phyloP scores from a whole-genome alignment of 2,888 invertebrate species.

The Dermolepida albohirtum region DNA sequence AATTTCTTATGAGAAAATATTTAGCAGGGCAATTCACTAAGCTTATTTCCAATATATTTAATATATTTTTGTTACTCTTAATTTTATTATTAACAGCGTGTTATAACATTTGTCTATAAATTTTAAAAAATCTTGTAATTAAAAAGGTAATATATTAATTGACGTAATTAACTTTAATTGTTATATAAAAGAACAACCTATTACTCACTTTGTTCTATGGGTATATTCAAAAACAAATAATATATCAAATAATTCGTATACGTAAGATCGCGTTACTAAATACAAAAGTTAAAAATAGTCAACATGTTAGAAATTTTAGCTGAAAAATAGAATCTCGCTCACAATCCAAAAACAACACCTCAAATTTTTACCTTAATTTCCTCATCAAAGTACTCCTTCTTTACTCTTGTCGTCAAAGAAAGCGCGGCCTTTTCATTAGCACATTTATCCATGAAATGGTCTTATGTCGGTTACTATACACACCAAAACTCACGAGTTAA shows the following conservation, averaged over 20 bases:
- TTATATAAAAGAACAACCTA: conserved; percentile 18
- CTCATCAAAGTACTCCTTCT: conserved; percentile 79
- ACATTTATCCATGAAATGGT: conserved; percentile 58
- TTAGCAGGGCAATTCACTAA: too few species aligned
- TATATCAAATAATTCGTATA: conserved; percentile 26
- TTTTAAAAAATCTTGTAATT: neutral
- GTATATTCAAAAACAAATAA: conserved; percentile 11
- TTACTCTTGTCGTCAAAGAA: conserved; percentile 64
- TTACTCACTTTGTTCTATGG: neutral
- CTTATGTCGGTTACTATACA: neutral
- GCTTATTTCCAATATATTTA: too few species aligned
- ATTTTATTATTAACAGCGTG: too few species aligned
- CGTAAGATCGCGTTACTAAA: conserved; percentile 39
- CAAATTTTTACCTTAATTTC: conserved; percentile 76
- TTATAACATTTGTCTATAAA: neutral
- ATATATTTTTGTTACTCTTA: too few species aligned
- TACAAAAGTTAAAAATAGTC: conserved; percentile 40
- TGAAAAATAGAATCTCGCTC: conserved; percentile 36
- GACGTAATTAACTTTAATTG: conserved; percentile 18
- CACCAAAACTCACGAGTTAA: conserved; percentile 12
- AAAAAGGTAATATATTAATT: neutral
- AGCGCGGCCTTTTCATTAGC: conserved; percentile 42
- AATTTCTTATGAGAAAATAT: too few species aligned
- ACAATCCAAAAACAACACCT: conserved; percentile 25
- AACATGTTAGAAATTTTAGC: conserved; percentile 38